phyloP scores from a whole-genome alignment of 2,113 vertebrate genomes.

The Pogonocichla stellata region DNA sequence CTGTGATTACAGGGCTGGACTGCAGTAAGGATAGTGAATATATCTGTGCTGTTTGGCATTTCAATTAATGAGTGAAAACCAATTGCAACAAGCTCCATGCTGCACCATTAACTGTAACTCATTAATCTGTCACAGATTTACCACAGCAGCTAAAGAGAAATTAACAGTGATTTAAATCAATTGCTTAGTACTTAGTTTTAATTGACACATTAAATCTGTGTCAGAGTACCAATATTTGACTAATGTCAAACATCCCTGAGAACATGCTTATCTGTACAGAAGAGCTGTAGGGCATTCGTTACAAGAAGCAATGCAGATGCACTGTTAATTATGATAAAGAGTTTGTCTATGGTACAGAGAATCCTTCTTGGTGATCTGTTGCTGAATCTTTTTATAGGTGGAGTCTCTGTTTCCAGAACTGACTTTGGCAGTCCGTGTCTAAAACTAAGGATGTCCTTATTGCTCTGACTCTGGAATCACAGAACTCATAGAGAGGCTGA shows the following conservation, averaged over 20 bases:
- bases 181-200: slow-evolving; percentile 30
- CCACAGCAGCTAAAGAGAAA: background rate
- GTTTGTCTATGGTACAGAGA: background rate
- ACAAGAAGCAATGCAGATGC: background rate
- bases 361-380: background rate
- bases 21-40: background rate
- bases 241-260: slow-evolving; percentile 19
- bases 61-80: background rate
- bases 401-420: background rate
- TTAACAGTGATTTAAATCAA: slow-evolving; percentile 49
- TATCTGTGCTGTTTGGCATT: background rate
- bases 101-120: background rate
- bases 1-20: background rate
- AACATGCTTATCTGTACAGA: slow-evolving; percentile 2
- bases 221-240: slow-evolving; percentile 37
- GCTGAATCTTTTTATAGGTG: background rate
- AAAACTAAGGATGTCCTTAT: background rate
- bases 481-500: background rate
- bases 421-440: background rate
- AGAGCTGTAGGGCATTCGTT: background rate
- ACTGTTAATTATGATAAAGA: background rate
- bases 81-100: background rate
- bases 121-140: slow-evolving; percentile 29
- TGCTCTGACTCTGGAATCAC: background rate
- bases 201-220: slow-evolving; percentile 36